A percentile compares a stretch with the other conserved stretches of the same genome.
Conservation (phyloP, 1,140 invertebrate species). For the Macrosteles quadrilineatus region DNA sequence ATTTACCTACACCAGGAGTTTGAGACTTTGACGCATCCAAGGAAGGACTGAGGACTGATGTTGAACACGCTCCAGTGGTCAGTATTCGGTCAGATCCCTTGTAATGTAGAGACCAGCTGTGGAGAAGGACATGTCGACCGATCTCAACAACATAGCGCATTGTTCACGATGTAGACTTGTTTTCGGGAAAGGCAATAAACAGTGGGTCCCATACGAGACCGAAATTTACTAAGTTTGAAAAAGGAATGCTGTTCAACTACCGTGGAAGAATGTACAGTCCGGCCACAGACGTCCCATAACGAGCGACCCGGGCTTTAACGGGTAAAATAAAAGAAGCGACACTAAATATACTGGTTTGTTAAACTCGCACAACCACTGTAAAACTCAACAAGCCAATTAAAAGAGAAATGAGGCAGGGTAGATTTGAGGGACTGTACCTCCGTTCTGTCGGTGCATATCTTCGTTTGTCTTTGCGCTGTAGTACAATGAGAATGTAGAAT, state of each 20-base stretch:
- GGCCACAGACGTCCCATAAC: constrained; percentile 5
- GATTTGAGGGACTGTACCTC: constrained; percentile 18
- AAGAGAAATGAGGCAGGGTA: constrained; percentile 1
- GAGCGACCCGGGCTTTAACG: constrained; percentile 4
- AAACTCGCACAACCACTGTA: constrained; percentile 16
- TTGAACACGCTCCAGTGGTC: too few relatives aligned
- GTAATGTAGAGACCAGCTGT: too few relatives aligned
- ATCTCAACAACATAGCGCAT: too few relatives aligned
- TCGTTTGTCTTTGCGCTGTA: constrained; percentile 1
- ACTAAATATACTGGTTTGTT: constrained; percentile 9
- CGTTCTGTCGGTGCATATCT: background rate
- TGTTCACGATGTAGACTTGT: too few relatives aligned
- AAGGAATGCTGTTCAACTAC: constrained; percentile 31
- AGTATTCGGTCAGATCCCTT: too few relatives aligned
- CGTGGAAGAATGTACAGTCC: constrained; percentile 23
- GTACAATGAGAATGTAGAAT: background rate
- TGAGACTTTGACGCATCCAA: too few relatives aligned
- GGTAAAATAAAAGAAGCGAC: constrained; percentile 4
- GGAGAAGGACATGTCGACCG: too few relatives aligned
- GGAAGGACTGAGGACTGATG: too few relatives aligned
- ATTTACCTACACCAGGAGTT: too few relatives aligned
- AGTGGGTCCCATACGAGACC: background rate
- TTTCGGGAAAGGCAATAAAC: too few relatives aligned
- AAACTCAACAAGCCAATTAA: constrained; percentile 21
- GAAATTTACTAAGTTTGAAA: constrained; percentile 32